A percentile compares a stretch with the other conserved stretches of the same genome.
phyloP scores from a whole-genome alignment of 2,888 invertebrate species.

The Dioctria rufipes region DNA sequence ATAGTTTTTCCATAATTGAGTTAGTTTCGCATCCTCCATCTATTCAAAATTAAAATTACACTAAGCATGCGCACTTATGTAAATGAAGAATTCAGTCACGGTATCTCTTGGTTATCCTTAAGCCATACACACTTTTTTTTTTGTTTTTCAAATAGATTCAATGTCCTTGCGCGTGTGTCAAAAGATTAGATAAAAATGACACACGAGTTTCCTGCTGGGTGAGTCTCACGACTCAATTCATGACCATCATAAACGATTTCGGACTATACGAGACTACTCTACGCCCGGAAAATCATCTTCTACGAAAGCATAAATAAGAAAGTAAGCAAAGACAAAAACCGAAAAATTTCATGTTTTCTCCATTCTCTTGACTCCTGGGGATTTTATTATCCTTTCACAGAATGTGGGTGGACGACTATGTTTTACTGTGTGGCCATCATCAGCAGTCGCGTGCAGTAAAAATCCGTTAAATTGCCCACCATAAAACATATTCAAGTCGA shows the following conservation, averaged over 20 bases:
- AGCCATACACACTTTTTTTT: background rate
- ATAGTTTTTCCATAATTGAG: background rate
- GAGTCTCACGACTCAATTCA: constrained; percentile 55
- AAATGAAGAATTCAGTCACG: constrained; percentile 25
- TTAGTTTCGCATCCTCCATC: background rate
- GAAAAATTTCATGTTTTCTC: constrained; percentile 9
- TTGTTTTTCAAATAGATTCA: background rate
- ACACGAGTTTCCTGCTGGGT: constrained; percentile 54
- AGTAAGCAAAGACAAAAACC: constrained; percentile 48
- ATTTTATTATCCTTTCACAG: constrained; percentile 54
- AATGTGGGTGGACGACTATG: constrained; percentile 42
- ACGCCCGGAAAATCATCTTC: constrained; percentile 30
- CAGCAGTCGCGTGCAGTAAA: constrained; percentile 59
- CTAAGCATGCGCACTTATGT: constrained; percentile 33
- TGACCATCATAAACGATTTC: constrained; percentile 21
- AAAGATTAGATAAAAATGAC: constrained; percentile 21
- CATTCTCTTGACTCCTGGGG: constrained; percentile 44
- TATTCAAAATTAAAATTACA: background rate
- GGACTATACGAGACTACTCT: background rate
- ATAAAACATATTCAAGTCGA: constrained; percentile 25
- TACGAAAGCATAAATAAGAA: constrained; percentile 53
- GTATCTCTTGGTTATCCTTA: background rate
- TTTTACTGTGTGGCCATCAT: constrained; percentile 50
- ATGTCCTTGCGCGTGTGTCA: constrained; percentile 50
- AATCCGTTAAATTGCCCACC: constrained; percentile 58